Base-by-base conservation (phyloP, 1,140 invertebrate species). In the Chironomus striatipennis region DNA sequence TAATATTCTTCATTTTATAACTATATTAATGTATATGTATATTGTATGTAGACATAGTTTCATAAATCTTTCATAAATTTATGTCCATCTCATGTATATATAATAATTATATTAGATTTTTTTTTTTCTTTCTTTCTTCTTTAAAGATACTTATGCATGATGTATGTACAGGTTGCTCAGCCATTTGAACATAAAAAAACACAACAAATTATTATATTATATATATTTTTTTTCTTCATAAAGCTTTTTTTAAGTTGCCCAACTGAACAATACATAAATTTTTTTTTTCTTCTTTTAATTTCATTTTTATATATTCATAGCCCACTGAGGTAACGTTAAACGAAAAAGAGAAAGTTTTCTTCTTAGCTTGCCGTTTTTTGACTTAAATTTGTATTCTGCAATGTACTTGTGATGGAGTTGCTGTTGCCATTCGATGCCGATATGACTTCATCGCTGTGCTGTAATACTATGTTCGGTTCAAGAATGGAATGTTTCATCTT, bases 261-360 rank as follows among this genome's bases (percentile, higher is more conserved):
- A 57, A 57, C 47, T 57, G 47, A 57, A 57, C 47, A 57, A 57
- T 57, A 57, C 47, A 57, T 57, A 57, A 12, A 18, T 57, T 57
- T n/a, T n/a, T 57, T 57, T 70, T 21, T 70, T 70, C 18, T 70
- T 70, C 65, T 18, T 70, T 70, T 70, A 7, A 21, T 70, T 21
- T 70, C 17, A 18, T 21, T 18, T 20, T 70, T 70, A 21, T 70
- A 20, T 20, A 18, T 70, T 70, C 65, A 70, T 70, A 70, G 65
- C 65, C 65, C 65, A 70, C 20, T 70, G 65, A 70, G 65, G 65
- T 70, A 70, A 70, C 65, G 20, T 70, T 70, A 70, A 70, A 70
- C 65, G 65, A 70, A 70, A 70, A 70, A 70, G 17, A 70, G 20
- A 70, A 70, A 70, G 20, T 70, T 70, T 70, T 70, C 65, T 70